A percentile compares a stretch with the other conserved stretches of the same genome.
Conservation (phyloP, 92 coral and sea anemone genomes). For the Phymanthus crucifer region DNA sequence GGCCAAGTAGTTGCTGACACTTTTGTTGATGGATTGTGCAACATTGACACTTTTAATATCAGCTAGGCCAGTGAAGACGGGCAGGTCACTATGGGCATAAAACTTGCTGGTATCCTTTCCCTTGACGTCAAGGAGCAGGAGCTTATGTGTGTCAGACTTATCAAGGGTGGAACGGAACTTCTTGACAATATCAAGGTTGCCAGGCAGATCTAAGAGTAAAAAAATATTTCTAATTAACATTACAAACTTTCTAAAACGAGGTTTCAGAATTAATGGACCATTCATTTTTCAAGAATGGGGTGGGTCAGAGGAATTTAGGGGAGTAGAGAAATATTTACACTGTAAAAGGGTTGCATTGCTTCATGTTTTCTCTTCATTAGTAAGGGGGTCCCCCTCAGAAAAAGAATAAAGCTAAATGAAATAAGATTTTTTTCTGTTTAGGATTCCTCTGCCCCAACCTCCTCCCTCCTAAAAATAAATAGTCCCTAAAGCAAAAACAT, state of each 20-base stretch:
- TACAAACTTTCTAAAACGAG: neutral
- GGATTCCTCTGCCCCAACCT: too few relatives aligned
- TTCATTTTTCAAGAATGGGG: too few relatives aligned
- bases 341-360: too few relatives aligned
- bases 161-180: constrained; percentile 43
- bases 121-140: constrained; percentile 48
- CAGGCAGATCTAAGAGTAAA: constrained; percentile 29
- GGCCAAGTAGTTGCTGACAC: constrained; percentile 58
- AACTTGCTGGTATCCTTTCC: constrained; percentile 36
- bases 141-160: constrained; percentile 32
- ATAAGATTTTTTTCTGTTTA: too few relatives aligned
- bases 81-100: constrained; percentile 45
- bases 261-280: too few relatives aligned
- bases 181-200: constrained; percentile 39
- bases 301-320: too few relatives aligned
- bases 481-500: too few relatives aligned
- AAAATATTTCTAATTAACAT: neutral
- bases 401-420: too few relatives aligned
- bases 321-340: too few relatives aligned
- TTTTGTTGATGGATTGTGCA: constrained; percentile 38
- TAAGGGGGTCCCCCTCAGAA: too few relatives aligned
- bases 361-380: too few relatives aligned
- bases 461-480: too few relatives aligned
- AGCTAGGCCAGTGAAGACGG: constrained; percentile 40
- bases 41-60: constrained; percentile 11